A percentile compares a stretch with the other conserved stretches of the same genome.
phyloP scores from a whole-genome alignment of 2,113 vertebrate genomes.

The human (Homo sapiens) region GRCh38 chr16:83266001-83266500 shows the following conservation, averaged over 20 bases:
- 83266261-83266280: neutral
- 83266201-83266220: too few relatives aligned
- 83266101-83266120: too few relatives aligned
- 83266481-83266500: neutral
- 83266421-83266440: neutral
- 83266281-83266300: neutral
- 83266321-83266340: neutral
- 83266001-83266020: too few relatives aligned
- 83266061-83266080: too few relatives aligned
- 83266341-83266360: neutral
- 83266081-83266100: too few relatives aligned
- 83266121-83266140: too few relatives aligned
- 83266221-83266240: neutral
- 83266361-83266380: neutral
- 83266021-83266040: too few relatives aligned
- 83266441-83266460: neutral
- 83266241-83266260: fast-evolving
- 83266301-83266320: neutral
- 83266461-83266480: neutral
- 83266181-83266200: too few relatives aligned
- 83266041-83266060: too few relatives aligned
- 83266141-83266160: too few relatives aligned
- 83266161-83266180: too few relatives aligned
- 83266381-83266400: neutral
- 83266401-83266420: neutral